Evolutionary conservation across 2,888 invertebrate species (phyloP), one percentile per base, ranked within the genome.

Genomic region (Aphrophora alni): DNA sequence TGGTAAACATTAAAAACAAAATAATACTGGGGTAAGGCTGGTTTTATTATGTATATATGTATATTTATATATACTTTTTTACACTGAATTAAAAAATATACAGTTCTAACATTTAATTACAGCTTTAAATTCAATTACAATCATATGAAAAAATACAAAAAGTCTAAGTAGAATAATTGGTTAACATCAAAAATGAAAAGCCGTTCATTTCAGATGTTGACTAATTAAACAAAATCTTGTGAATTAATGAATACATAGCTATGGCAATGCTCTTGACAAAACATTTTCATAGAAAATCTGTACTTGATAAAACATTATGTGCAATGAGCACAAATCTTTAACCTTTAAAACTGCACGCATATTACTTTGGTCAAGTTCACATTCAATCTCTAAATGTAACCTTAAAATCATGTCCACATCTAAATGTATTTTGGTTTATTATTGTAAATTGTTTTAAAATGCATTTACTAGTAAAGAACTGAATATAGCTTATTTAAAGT

Each of bases 11-110:
- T 71, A 26, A 78, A 72, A 72, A 38, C 68, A 74, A 71, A 71
- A 79, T 79, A 79, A 79, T 79, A 79, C 78, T 79, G 78, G 73
- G n/a, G 24, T 79, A 79, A 79, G 74, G 74, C 74, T 79, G 74
- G n/a, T 78, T 25, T 73, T 71, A 59, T 24, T 44, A 44, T 44
- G 44, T 44, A 3, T 44, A 12, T 44, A 1, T 44, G 44, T 44
- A 14, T 44, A 44, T 14, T 14, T 44, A 44, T 44, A 44, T 44
- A 14, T 59, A 59, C 5, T 59, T 51, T 71, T 12, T 74, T 33
- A 38, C n/a, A 59, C 68, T 79, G 78, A 51, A 79, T 28, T 72
- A 72, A 79, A n/a, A 79, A 79, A 79, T 79, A 79, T 59, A 74
- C 78, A 78, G 73, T 68, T 38, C 28, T 70, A 51, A 78, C 21